Evolutionary conservation across 2,113 vertebrate genomes (phyloP).

Genomic region (Otocyon megalotis): DNA sequence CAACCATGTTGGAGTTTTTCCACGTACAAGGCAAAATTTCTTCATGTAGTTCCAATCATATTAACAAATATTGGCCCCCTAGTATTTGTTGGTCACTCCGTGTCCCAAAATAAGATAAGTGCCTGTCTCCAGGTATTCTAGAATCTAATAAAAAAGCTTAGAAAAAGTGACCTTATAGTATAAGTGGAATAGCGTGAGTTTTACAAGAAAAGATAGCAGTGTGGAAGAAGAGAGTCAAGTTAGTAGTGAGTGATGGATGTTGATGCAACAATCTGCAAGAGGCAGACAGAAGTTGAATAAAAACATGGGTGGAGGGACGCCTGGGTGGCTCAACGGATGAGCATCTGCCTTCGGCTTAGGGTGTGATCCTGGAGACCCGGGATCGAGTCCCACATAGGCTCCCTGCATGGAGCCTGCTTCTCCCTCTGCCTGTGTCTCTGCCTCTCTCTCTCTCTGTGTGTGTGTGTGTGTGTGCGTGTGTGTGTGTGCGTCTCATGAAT

Average conservation of each 20-base stretch:
- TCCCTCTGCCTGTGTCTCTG: too few species aligned
- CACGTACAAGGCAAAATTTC: neutral
- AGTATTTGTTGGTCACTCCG: neutral
- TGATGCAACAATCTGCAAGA: neutral
- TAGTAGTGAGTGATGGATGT: neutral
- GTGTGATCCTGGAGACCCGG: too few species aligned
- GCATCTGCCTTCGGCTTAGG: too few species aligned
- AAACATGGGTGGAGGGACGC: neutral
- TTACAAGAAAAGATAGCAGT: neutral
- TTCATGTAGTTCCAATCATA: neutral
- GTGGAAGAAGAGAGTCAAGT: neutral
- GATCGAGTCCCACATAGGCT: too few species aligned
- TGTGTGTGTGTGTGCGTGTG: too few species aligned
- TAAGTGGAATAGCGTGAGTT: neutral
- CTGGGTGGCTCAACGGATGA: too few species aligned
- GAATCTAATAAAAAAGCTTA: neutral
- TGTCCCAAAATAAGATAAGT: neutral
- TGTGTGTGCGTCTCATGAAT: too few species aligned
- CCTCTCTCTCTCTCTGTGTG: too few species aligned
- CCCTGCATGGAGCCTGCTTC: too few species aligned
- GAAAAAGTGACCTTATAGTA: neutral
- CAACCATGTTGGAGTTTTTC: neutral
- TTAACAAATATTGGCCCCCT: neutral
- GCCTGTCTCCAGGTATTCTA: neutral
- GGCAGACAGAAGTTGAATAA: neutral